Evolutionary conservation across 2,797 vertebrate species (phyloP), one percentile per base, ranked within the genome.

Genomic region (Amniataba percoides): DNA sequence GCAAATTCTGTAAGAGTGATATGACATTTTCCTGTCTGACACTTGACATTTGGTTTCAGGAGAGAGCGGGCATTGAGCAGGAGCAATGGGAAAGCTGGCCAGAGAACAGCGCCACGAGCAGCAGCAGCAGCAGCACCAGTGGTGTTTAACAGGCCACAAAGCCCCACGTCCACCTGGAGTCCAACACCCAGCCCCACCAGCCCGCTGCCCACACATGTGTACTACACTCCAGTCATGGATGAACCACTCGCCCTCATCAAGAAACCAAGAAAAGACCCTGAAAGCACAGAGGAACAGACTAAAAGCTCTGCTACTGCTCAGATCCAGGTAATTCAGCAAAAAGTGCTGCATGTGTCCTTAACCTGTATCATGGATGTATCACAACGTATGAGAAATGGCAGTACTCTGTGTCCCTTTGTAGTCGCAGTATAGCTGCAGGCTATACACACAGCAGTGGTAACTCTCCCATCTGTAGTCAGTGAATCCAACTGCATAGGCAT

Each of bases 221-320:
- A 93, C 85, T 94, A 93, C 71, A 71, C 92, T 10, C 95, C 94
- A 12, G 80, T 91, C 68, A 94, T 94, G 91, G 95, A 96, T 1
- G 94, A 96, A 82, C 95, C 95, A 2, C 92, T 96, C 2, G 95
- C 94, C 18, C 95, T 96, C 78, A 95, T 96, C 86, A 96, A 96
- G 88, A 96, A 95, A 86, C 95, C 95, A 10, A 92, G 88, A 68
- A 93, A 92, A 73, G 94, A 94, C 25, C 74, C 88, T 3, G 92
- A 92, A 51, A 90, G 65, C 49, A n/a, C 74, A 67, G 90, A 92
- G 42, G 88, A 89, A 3, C 92, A 91, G 82, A 85, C 76, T 25
- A 93, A 90, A 68, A 80, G 73, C 67, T 46, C 85, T 5, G 48
- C 83, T 21, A 21, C 82, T 42, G 76, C 81, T 81, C 94, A 94